A percentile compares a stretch with the other conserved stretches of the same genome.
These are phyloP conservation scores for Danionella dracula DNA, from an alignment of 2,797 vertebrate genomes.

Conservation along the genomic window DNA sequence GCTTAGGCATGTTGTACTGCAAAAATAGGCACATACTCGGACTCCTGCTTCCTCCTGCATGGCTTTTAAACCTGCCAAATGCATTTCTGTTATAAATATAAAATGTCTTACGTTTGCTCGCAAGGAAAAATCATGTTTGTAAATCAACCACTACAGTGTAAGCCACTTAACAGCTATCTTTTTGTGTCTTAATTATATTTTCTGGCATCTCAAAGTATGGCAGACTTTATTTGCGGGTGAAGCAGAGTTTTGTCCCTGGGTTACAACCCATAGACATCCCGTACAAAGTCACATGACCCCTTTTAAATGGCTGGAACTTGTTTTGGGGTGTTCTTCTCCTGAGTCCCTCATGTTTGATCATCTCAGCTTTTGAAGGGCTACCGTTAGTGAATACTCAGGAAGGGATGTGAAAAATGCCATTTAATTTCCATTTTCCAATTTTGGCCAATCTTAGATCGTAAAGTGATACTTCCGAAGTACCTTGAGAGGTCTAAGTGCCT, in stretches of 20 bases:
- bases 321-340: conserved; percentile 13
- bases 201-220: too few species aligned
- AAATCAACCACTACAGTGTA: conserved; percentile 65
- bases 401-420: conserved; percentile 25
- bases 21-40: conserved; percentile 72
- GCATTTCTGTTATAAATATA: conserved; percentile 48
- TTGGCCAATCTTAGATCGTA: conserved; percentile 32
- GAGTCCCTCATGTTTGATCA: conserved; percentile 45
- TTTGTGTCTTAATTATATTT: too few species aligned
- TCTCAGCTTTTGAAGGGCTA: conserved; percentile 67
- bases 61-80: conserved; percentile 62
- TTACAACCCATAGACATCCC: not conserved
- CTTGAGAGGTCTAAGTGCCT: conserved; percentile 11
- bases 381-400: conserved; percentile 62
- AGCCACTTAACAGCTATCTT: conserved; percentile 65
- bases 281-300: too few species aligned
- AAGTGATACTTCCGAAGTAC: conserved; percentile 6
- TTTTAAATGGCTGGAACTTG: not conserved
- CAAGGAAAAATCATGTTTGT: conserved; percentile 58
- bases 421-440: not conserved
- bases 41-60: conserved; percentile 55
- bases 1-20: conserved; percentile 68
- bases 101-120: conserved; percentile 47
- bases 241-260: not conserved
- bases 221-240: not conserved